Conservation (phyloP, 2,888 invertebrate species). For the Alsophila aescularia region DNA sequence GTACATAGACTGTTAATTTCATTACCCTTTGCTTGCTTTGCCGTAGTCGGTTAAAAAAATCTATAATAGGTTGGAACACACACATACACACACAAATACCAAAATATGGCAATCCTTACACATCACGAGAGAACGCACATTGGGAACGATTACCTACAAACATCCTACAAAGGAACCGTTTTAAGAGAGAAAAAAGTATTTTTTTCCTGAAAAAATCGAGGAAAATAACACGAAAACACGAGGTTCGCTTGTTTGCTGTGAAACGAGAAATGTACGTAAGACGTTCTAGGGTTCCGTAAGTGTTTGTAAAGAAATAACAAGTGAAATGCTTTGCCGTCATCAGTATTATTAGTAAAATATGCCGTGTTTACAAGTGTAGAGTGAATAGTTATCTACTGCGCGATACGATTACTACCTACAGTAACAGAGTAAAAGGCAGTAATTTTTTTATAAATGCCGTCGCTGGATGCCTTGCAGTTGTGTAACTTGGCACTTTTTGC, state of each 20-base stretch:
- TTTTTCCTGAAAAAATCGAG: constrained; percentile 38
- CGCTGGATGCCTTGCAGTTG: no score
- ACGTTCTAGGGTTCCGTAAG: constrained; percentile 27
- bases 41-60: no score
- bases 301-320: background rate
- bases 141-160: constrained; percentile 40
- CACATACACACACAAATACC: constrained; percentile 7
- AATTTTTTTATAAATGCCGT: no score
- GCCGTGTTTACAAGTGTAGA: no score
- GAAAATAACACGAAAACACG: constrained; percentile 41
- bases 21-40: no score
- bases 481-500: no score
- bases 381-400: no score
- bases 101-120: constrained; percentile 26
- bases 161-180: constrained; percentile 44
- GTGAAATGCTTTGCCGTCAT: no score
- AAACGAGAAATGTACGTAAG: constrained; percentile 37
- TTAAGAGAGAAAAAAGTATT: constrained; percentile 33
- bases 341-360: no score
- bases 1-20: no score
- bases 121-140: constrained; percentile 36
- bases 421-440: no score
- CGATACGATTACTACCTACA: no score
- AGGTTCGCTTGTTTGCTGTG: constrained; percentile 35
- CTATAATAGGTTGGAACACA: constrained; percentile 1